These are phyloP conservation scores for Cyanoramphus novaezelandiae DNA, from an alignment of 2,113 vertebrate species.

Conservation along the genomic window DNA sequence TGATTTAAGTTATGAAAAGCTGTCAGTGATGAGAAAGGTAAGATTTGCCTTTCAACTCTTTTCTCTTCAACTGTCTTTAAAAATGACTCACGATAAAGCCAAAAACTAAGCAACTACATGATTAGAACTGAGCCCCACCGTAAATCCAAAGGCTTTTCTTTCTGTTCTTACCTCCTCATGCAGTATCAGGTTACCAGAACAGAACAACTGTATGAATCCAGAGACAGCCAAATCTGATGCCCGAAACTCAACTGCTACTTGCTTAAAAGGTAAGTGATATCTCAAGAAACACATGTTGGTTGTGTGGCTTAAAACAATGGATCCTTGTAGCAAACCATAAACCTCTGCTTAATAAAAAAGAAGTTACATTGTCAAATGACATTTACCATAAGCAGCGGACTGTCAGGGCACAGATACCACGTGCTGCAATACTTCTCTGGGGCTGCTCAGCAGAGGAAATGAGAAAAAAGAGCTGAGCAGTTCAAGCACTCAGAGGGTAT, in stretches of 20 bases:
- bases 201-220: not conserved
- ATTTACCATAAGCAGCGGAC: slow-evolving; percentile 51
- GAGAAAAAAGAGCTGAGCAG: not conserved
- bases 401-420: not conserved
- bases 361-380: slow-evolving; percentile 52
- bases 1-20: slow-evolving; percentile 66
- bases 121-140: slow-evolving; percentile 58
- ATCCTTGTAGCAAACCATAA: slow-evolving; percentile 54
- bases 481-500: not conserved
- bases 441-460: not conserved
- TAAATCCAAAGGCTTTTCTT: slow-evolving; percentile 60
- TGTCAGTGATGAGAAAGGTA: slow-evolving; percentile 66
- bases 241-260: slow-evolving; percentile 1
- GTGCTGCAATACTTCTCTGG: not conserved
- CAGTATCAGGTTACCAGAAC: slow-evolving; percentile 62
- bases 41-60: slow-evolving; percentile 64
- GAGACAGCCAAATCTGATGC: not conserved
- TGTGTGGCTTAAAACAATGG: slow-evolving; percentile 29
- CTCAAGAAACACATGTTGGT: slow-evolving; percentile 36
- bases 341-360: not conserved
- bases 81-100: slow-evolving; percentile 69
- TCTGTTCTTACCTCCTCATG: slow-evolving; percentile 8
- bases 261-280: slow-evolving; percentile 34
- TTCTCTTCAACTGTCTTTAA: slow-evolving; percentile 72
- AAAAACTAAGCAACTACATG: slow-evolving; percentile 45